Evolutionary conservation across 1,140 invertebrate species (phyloP).

Genomic region (Belonocnema kinseyi): DNA sequence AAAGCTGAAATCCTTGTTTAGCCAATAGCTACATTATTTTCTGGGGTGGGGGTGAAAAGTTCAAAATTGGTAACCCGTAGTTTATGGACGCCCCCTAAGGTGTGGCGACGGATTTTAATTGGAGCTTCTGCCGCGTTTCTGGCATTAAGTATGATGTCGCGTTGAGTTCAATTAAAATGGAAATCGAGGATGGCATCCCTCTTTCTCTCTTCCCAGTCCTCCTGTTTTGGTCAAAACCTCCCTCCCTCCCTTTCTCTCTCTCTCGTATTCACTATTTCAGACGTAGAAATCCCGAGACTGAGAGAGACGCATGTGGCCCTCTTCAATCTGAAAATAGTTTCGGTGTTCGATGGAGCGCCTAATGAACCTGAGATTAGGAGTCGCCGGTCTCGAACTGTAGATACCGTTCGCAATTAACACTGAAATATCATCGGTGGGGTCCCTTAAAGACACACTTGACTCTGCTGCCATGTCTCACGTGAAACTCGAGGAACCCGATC

Average conservation of each 20-base stretch:
- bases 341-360: conserved; percentile 53
- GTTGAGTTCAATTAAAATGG: conserved; percentile 76
- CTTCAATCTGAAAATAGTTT: conserved; percentile 63
- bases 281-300: background rate
- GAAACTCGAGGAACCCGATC: conserved; percentile 47
- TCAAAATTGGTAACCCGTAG: too few species aligned
- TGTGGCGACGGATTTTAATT: conserved; percentile 63
- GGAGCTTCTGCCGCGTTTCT: conserved; percentile 67
- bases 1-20: too few species aligned
- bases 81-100: too few species aligned
- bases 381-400: conserved; percentile 56
- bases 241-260: conserved; percentile 20
- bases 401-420: conserved; percentile 70
- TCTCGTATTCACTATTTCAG: background rate
- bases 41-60: too few species aligned
- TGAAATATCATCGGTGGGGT: conserved; percentile 69
- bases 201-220: conserved; percentile 36
- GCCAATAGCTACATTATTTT: too few species aligned
- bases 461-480: conserved; percentile 14
- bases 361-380: conserved; percentile 73
- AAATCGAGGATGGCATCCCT: conserved; percentile 63
- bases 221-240: conserved; percentile 34
- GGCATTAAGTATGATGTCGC: conserved; percentile 74
- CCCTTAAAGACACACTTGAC: conserved; percentile 51
- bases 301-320: conserved; percentile 44